These are phyloP conservation scores for Gnatocerus cornutus DNA, from an alignment of 2,888 invertebrate species.

Conservation along the genomic window DNA sequence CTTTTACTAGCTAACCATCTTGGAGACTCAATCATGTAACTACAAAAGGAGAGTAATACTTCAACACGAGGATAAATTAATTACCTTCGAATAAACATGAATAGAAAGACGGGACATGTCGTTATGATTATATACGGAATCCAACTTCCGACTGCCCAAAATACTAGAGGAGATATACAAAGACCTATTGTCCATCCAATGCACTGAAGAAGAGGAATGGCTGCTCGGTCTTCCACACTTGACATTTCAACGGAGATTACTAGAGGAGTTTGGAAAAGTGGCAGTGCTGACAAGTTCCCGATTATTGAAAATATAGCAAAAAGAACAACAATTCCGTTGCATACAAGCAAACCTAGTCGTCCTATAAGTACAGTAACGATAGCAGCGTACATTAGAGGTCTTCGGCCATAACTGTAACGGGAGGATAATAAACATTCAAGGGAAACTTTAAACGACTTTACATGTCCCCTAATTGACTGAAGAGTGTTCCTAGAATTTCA, in stretches of 20 bases:
- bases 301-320: slow-evolving; percentile 70
- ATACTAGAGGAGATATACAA: slow-evolving; percentile 72
- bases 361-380: slow-evolving; percentile 70
- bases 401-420: slow-evolving; percentile 71
- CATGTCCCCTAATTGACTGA: slow-evolving; percentile 76
- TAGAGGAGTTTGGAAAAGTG: slow-evolving; percentile 72
- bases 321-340: slow-evolving; percentile 68
- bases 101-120: slow-evolving; percentile 70
- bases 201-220: slow-evolving; percentile 72
- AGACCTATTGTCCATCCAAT: slow-evolving; percentile 74
- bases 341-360: slow-evolving; percentile 68
- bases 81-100: slow-evolving; percentile 71
- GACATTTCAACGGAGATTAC: slow-evolving; percentile 75
- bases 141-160: slow-evolving; percentile 73
- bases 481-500: slow-evolving; percentile 74
- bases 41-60: slow-evolving; percentile 58
- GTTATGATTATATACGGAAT: slow-evolving; percentile 71
- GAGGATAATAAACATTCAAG: not conserved
- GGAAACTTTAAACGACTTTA: slow-evolving; percentile 58
- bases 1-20: slow-evolving; percentile 77
- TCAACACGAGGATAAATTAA: slow-evolving; percentile 52
- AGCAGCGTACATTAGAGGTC: slow-evolving; percentile 72
- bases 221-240: slow-evolving; percentile 71
- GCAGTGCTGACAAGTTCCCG: slow-evolving; percentile 70
- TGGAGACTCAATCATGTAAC: slow-evolving; percentile 78